Base-by-base conservation (phyloP, 2,888 invertebrate genomes). In the Pogonocherus hispidulus region DNA sequence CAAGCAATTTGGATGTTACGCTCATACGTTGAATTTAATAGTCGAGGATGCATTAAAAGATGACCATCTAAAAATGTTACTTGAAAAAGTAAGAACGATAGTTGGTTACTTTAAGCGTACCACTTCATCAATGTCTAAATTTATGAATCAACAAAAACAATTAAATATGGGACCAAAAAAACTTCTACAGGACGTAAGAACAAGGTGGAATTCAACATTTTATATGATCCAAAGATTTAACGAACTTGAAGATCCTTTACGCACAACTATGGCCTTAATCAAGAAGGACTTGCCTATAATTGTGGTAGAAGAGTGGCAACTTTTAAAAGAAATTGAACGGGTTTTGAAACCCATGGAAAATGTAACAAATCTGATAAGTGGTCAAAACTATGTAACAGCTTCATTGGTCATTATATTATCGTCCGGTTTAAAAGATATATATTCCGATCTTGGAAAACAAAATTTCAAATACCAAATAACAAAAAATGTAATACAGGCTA, bases 31-130 rank as follows among this genome's bases (percentile, higher is more conserved):
- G 18, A 78, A 78, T 66, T 66, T 77, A 66, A 65, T 74, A 18
- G 75, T 69, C 6, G 47, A 66, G 27, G 70, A 74, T 64, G 63
- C 55, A 19, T 56, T 73, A 4, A 27, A 27, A 27, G 27, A 5
- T 22, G 68, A 69, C 23, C 3, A 22, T 20, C 22, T 63, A 8
- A 16, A 18, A 8, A 41, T 5, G n/a, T 3, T 49, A 18, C 1
- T 67, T n/a, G 32, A 71, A 35, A 76, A 77, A 69, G 46, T 74
- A 44, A 74, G 67, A 63, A 47, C 35, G 14, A 68, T 76, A 37
- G 77, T 78, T 5, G 54, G 57, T 4, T 71, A 78, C 71, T 78
- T 79, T 41, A 76, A 76, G 67, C 67, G 73, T 56, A 79, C 76
- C 20, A 69, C 49, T 8, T 41, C 11, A 41, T 76, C 56, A 16